A percentile compares a stretch with the other conserved stretches of the same genome.
phyloP scores from a whole-genome alignment of 2,797 vertebrate species.

The Takifugu rubripes region DNA sequence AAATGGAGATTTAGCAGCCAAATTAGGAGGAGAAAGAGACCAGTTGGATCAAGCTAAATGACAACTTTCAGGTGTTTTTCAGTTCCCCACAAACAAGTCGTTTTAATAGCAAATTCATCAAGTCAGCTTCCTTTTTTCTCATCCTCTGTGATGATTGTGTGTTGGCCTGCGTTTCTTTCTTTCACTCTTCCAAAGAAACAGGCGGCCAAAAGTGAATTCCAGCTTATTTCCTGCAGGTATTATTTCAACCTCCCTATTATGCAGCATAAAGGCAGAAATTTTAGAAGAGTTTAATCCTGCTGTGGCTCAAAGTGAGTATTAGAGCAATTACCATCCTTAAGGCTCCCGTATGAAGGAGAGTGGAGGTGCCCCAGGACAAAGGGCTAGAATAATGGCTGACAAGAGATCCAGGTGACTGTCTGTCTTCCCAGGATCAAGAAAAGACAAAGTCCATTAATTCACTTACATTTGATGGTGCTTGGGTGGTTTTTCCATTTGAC shows the following conservation, averaged over 20 bases:
- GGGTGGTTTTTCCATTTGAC: too few relatives aligned
- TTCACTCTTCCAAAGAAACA: not conserved
- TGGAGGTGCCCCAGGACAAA: conserved; percentile 28
- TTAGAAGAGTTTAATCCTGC: conserved; percentile 8
- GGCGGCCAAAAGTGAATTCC: not conserved
- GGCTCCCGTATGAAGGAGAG: conserved; percentile 30
- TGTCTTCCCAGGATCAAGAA: conserved; percentile 19
- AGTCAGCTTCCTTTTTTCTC: not conserved
- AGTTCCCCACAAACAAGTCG: too few relatives aligned
- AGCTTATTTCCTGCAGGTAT: conserved; percentile 5
- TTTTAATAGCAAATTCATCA: too few relatives aligned
- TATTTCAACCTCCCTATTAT: conserved; percentile 7
- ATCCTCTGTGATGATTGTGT: too few relatives aligned
- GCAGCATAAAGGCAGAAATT: conserved; percentile 8
- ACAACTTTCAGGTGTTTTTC: too few relatives aligned
- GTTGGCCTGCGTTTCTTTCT: not conserved
- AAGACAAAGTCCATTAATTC: conserved; percentile 15
- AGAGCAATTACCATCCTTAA: conserved; percentile 30
- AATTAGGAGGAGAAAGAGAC: not conserved
- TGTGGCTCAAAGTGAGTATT: conserved; percentile 36
- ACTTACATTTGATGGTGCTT: conserved; percentile 6
- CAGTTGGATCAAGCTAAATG: too few relatives aligned
- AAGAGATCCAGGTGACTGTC: conserved; percentile 18
- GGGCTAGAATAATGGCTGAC: conserved; percentile 35
- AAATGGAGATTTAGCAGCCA: not conserved